Conservation (phyloP, 92 coral and sea anemone species). For the Hydrozoanthus gracilis region DNA sequence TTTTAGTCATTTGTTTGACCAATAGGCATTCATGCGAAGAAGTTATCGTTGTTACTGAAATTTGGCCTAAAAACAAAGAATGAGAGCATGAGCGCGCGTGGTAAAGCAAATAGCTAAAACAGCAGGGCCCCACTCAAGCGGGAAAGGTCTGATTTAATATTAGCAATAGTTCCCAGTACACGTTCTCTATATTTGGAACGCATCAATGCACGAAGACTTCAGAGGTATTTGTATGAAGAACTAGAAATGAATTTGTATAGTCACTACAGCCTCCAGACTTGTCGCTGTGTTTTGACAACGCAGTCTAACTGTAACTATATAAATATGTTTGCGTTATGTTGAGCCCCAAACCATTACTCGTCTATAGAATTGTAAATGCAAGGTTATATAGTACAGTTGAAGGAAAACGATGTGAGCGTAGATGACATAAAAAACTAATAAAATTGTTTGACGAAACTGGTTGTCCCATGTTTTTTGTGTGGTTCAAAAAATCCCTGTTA, state of each 20-base stretch:
- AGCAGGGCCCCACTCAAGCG: slow-evolving; percentile 1
- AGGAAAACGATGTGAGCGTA: too few species aligned
- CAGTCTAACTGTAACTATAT: background rate
- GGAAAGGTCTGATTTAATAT: background rate
- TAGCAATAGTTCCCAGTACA: background rate
- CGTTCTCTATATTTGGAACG: background rate
- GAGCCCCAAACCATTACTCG: background rate
- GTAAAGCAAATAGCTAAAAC: background rate
- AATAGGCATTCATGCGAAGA: background rate
- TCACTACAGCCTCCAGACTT: background rate
- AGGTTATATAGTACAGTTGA: too few species aligned
- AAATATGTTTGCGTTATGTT: background rate
- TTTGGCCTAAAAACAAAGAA: background rate
- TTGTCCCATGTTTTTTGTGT: too few species aligned
- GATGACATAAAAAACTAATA: too few species aligned
- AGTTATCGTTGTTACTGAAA: background rate
- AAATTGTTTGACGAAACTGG: too few species aligned
- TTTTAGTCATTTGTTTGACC: background rate
- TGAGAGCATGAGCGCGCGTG: background rate
- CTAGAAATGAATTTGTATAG: background rate
- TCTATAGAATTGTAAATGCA: too few species aligned
- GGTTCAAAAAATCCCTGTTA: too few species aligned
- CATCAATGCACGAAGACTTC: background rate
- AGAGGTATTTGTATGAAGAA: background rate
- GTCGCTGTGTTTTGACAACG: background rate